Conservation (phyloP, 2,797 vertebrate genomes). For the Echeneis naucrates region DNA sequence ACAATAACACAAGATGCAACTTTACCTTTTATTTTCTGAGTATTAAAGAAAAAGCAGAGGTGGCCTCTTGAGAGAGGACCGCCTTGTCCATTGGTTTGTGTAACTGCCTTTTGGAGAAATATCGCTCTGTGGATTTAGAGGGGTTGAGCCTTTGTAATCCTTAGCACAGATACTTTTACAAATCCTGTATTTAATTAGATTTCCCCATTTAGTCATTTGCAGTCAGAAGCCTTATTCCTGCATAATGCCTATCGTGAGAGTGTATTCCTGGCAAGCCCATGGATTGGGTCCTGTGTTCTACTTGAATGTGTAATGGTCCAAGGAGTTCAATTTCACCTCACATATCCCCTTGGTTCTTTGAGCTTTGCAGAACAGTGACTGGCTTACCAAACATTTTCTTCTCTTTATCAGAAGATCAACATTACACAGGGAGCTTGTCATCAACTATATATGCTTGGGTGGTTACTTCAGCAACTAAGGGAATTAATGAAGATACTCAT, state of each 20-base stretch:
- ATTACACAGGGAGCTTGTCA: background rate
- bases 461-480: background rate
- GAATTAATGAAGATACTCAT: background rate
- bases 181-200: constrained; percentile 86
- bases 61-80: constrained; percentile 46
- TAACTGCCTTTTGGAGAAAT: constrained; percentile 69
- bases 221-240: constrained; percentile 77
- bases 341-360: constrained; percentile 46
- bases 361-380: constrained; percentile 36
- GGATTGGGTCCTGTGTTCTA: constrained; percentile 60
- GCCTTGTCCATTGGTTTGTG: constrained; percentile 69
- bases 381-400: constrained; percentile 36
- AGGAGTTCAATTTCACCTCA: constrained; percentile 63
- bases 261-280: constrained; percentile 56
- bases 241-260: constrained; percentile 72
- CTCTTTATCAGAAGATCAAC: constrained; percentile 50
- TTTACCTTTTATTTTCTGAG: background rate
- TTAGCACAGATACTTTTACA: constrained; percentile 82
- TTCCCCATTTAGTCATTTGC: constrained; percentile 80
- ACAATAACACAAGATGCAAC: background rate
- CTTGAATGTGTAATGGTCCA: constrained; percentile 71
- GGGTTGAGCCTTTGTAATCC: constrained; percentile 83
- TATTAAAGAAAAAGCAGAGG: constrained; percentile 31
- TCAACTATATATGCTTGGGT: background rate
- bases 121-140: constrained; percentile 73